These are phyloP conservation scores for Palaemon carinicauda DNA, from an alignment of 1,140 invertebrate genomes.

Conservation along the genomic window DNA sequence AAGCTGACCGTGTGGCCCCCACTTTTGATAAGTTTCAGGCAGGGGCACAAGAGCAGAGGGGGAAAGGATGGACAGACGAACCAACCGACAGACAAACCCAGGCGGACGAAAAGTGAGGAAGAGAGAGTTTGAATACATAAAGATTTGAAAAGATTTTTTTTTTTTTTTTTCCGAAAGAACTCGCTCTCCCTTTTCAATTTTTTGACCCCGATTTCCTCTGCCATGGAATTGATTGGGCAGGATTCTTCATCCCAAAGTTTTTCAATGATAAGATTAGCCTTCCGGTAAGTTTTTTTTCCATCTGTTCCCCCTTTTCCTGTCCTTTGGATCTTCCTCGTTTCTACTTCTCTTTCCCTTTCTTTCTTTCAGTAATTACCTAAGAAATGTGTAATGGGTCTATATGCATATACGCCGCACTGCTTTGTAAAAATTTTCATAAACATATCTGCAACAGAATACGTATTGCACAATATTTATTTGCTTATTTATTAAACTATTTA, in stretches of 20 bases:
- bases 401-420: too few relatives aligned
- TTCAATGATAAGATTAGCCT: neutral
- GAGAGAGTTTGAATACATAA: neutral
- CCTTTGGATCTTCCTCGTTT: neutral
- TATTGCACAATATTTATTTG: neutral
- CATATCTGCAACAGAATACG: too few relatives aligned
- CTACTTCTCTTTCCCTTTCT: neutral
- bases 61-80: neutral
- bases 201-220: too few relatives aligned
- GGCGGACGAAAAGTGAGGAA: neutral
- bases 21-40: neutral
- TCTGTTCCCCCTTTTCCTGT: neutral
- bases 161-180: neutral
- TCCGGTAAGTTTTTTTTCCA: neutral
- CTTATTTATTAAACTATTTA: neutral
- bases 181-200: too few relatives aligned
- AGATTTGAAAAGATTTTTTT: neutral
- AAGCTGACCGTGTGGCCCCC: neutral
- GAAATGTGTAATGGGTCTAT: too few relatives aligned
- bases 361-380: neutral
- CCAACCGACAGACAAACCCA: neutral
- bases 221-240: too few relatives aligned
- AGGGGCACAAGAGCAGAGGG: neutral
- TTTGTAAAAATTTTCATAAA: too few relatives aligned
- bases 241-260: too few relatives aligned